Conservation (phyloP, 2,888 invertebrate species). For the Ophraella communa region DNA sequence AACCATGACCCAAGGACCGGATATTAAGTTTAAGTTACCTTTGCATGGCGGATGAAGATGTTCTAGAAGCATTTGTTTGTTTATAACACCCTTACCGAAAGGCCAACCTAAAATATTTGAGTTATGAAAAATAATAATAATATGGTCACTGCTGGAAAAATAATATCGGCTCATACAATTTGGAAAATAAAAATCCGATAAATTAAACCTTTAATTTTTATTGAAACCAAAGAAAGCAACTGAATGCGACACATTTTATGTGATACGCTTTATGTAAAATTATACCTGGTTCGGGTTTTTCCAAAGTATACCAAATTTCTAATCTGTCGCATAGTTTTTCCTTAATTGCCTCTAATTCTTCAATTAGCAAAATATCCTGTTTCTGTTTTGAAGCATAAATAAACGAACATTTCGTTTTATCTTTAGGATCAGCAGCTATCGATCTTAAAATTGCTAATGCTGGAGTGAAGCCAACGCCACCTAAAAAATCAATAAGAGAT, state of each 20-base stretch:
- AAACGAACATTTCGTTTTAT: not conserved
- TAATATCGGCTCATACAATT: too few relatives aligned
- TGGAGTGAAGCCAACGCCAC: slow-evolving; percentile 1
- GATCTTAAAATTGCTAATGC: not conserved
- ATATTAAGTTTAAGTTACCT: not conserved
- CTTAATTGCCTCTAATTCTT: not conserved
- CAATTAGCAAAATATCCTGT: not conserved
- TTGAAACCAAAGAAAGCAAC: too few relatives aligned
- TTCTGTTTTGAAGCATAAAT: not conserved
- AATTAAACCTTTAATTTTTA: too few relatives aligned
- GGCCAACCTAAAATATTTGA: not conserved
- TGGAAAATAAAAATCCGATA: too few relatives aligned
- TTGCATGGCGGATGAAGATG: not conserved
- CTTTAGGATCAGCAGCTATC: not conserved
- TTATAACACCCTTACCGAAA: not conserved
- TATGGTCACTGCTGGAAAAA: too few relatives aligned
- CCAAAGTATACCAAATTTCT: not conserved
- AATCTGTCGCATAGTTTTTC: not conserved
- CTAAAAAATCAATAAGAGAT: too few relatives aligned
- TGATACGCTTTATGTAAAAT: too few relatives aligned
- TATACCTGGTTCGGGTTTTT: not conserved
- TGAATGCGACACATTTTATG: too few relatives aligned
- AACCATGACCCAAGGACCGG: not conserved
- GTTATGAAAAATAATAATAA: not conserved
- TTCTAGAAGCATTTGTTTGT: not conserved